Evolutionary conservation across 2,888 invertebrate species (phyloP).

Genomic region (Brenthis daphne): DNA sequence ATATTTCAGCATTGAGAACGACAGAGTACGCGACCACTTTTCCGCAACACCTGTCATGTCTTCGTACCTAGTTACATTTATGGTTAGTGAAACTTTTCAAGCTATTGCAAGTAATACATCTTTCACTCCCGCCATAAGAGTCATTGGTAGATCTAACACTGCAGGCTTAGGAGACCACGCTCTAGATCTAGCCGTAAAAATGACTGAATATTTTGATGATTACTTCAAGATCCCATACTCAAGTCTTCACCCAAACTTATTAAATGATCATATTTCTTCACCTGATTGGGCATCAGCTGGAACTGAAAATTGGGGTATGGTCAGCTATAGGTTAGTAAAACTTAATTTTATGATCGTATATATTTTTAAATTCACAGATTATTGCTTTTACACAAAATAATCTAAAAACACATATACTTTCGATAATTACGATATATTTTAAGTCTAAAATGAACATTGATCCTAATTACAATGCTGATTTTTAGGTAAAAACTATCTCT

Average conservation of each 20-base stretch:
- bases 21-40: slow-evolving; percentile 64
- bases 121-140: slow-evolving; percentile 63
- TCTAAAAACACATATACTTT: too few relatives aligned
- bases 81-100: slow-evolving; percentile 82
- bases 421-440: too few relatives aligned
- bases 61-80: slow-evolving; percentile 92
- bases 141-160: slow-evolving; percentile 73
- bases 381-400: too few relatives aligned
- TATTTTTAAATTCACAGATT: background rate
- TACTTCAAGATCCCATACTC: slow-evolving; percentile 68
- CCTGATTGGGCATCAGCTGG: slow-evolving; percentile 78
- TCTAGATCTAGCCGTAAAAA: slow-evolving; percentile 60
- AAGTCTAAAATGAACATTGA: too few relatives aligned
- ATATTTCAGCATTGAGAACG: slow-evolving; percentile 48
- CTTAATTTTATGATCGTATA: background rate
- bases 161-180: slow-evolving; percentile 59
- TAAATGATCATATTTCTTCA: slow-evolving; percentile 71
- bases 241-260: slow-evolving; percentile 58
- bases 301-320: slow-evolving; percentile 79
- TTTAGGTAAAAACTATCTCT: too few relatives aligned
- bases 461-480: too few relatives aligned
- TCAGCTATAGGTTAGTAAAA: slow-evolving; percentile 67
- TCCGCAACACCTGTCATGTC: slow-evolving; percentile 86
- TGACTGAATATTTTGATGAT: slow-evolving; percentile 66
- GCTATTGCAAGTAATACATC: slow-evolving; percentile 64